Conservation (phyloP, 2,888 invertebrate genomes). For the Eurytoma adleriae region DNA sequence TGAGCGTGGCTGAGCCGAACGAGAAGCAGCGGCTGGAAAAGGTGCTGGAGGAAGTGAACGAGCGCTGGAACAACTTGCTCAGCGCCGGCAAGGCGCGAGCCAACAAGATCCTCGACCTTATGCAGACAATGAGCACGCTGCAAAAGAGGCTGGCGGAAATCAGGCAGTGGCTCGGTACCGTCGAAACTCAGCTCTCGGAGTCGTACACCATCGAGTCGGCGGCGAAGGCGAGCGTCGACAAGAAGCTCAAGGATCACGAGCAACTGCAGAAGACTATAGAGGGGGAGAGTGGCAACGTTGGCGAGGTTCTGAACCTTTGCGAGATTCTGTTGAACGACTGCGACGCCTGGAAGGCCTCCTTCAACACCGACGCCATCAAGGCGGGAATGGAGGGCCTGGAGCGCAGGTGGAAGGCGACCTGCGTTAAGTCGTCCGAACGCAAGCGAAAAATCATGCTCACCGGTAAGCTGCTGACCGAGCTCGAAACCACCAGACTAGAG, state of each 20-base stretch:
- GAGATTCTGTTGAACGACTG: constrained; percentile 87
- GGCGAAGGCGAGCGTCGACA: constrained; percentile 82
- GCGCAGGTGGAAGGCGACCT: constrained; percentile 87
- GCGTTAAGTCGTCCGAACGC: constrained; percentile 84
- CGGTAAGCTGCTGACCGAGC: constrained; percentile 81
- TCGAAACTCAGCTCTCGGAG: constrained; percentile 84
- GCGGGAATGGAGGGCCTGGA: constrained; percentile 84
- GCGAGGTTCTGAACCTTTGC: constrained; percentile 87
- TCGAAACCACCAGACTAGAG: constrained; percentile 78
- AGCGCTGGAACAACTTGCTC: constrained; percentile 83
- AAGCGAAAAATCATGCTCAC: constrained; percentile 82
- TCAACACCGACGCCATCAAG: constrained; percentile 83
- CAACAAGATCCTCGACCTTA: constrained; percentile 84
- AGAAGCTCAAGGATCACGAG: constrained; percentile 84
- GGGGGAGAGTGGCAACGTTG: constrained; percentile 86
- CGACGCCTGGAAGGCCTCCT: constrained; percentile 84
- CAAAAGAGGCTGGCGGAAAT: constrained; percentile 86
- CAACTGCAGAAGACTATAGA: constrained; percentile 86
- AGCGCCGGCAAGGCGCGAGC: constrained; percentile 82
- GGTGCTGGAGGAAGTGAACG: constrained; percentile 80
- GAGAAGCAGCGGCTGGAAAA: constrained; percentile 80
- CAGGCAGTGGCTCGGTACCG: constrained; percentile 83
- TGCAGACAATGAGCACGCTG: constrained; percentile 83
- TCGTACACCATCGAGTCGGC: constrained; percentile 83
- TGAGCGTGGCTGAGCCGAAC: constrained; percentile 80